phyloP scores from a whole-genome alignment of 2,888 invertebrate genomes.

The Eilema depressum region DNA sequence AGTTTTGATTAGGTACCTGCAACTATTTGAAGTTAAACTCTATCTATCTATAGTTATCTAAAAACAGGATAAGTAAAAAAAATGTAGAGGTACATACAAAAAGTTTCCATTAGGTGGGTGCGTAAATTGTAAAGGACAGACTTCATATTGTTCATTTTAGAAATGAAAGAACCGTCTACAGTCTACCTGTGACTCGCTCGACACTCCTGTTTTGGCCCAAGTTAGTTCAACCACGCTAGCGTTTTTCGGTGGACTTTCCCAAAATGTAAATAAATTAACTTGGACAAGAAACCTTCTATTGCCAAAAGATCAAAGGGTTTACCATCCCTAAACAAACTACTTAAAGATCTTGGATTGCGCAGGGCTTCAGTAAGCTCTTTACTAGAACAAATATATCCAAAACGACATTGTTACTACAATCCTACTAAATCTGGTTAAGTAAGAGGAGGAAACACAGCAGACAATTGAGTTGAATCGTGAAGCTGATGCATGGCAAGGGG shows the following conservation, averaged over 20 bases:
- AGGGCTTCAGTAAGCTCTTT: background rate
- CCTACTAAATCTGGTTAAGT: too few species aligned
- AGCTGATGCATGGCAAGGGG: too few species aligned
- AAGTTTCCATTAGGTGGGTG: constrained; percentile 15
- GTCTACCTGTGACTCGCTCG: too few species aligned
- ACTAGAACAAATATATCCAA: too few species aligned
- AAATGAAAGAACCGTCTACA: constrained; percentile 43
- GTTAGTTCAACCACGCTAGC: constrained; percentile 26
- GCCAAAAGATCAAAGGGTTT: background rate
- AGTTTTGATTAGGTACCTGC: background rate
- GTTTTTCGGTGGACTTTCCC: constrained; percentile 19
- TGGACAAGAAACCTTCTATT: background rate
- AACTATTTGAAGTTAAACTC: background rate
- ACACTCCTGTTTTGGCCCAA: constrained; percentile 19
- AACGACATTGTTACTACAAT: too few species aligned
- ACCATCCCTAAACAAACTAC: background rate
- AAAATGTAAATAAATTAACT: background rate
- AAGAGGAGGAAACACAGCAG: too few species aligned
- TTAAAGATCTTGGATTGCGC: background rate
- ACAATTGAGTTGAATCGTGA: too few species aligned
- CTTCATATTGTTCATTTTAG: constrained; percentile 48
- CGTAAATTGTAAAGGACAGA: constrained; percentile 42
- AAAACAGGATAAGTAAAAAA: background rate
- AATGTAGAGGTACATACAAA: background rate
- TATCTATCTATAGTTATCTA: background rate